Evolutionary conservation across 2,888 invertebrate species (phyloP), one percentile per base, ranked within the genome.

Genomic region (Oasisia sp.): DNA sequence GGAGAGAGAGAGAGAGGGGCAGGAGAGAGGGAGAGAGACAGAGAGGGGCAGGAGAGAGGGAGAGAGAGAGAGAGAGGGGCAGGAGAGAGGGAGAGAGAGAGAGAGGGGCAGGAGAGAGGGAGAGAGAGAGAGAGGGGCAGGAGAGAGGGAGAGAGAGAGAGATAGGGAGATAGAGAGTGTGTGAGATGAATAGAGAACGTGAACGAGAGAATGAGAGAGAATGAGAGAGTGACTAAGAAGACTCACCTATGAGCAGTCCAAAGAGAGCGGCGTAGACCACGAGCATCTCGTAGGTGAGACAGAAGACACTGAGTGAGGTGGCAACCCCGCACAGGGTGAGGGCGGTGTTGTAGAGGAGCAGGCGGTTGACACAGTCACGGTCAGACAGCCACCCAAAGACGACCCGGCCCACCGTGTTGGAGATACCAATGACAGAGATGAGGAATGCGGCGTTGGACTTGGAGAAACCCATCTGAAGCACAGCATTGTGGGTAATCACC

Each of bases 361-460:
- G 97, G 92, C 99, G 97, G 97, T 99, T 99, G 91, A 99, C 97
- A 97, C 98, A 98, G 0, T 93, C 94, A 32, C 94, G 93, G 93
- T 96, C 96, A 0, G 96, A 95, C 91, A 96, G 91, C 93, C 94
- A 95, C 0, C 96, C 96, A 91, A 96, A 95, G 38, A 98, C 96
- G 32, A 99, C 97, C 97, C 99, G 98, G 91, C 99, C 99, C 91
- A 99, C 96, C 0, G 99, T 99, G 96, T 99, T 99, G 0, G 98
- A 97, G 91, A 99, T 97, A 38, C 99, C 99, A 94, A 99, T 98
- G 4, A 98, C 97, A 0, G 99, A 98, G 32, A 99, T 97, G 92
- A 99, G 97, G 95, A 97, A 97, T 27, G 98, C 97, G 0, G 98
- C 97, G 1, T 94, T 91, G 74, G 95, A 97, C 96, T 0, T 94